Evolutionary conservation across 2,888 invertebrate species (phyloP).

Genomic region (Seira musarum): DNA sequence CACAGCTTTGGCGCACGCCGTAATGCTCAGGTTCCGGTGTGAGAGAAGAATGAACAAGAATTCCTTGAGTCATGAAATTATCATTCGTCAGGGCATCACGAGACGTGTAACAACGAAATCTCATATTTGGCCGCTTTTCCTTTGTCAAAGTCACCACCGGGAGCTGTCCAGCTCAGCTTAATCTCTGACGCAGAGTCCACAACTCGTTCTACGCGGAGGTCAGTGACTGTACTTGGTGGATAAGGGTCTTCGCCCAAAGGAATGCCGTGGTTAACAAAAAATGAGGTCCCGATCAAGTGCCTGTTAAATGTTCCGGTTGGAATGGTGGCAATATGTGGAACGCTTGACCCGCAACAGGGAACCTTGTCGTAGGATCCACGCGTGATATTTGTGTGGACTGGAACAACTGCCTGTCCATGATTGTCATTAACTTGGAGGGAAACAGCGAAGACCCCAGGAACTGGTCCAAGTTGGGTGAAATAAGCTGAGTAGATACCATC

Average conservation of each 20-base stretch:
- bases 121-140: constrained; percentile 70
- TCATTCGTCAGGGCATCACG: constrained; percentile 69
- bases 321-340: constrained; percentile 69
- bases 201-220: constrained; percentile 70
- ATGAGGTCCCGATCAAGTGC: constrained; percentile 69
- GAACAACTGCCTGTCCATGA: constrained; percentile 68
- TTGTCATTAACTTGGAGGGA: constrained; percentile 70
- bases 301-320: constrained; percentile 70
- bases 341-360: constrained; percentile 70
- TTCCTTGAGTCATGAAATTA: constrained; percentile 70
- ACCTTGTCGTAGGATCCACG: constrained; percentile 65
- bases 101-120: constrained; percentile 70
- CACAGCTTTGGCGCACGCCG: constrained; percentile 70
- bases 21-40: constrained; percentile 68
- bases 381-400: constrained; percentile 68
- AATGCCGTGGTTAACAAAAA: constrained; percentile 67
- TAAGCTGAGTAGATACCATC: constrained; percentile 73
- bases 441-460: constrained; percentile 71
- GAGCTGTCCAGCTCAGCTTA: constrained; percentile 71
- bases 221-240: constrained; percentile 71
- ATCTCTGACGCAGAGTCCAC: constrained; percentile 70
- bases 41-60: constrained; percentile 70
- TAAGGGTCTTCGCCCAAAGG: constrained; percentile 68
- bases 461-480: constrained; percentile 70
- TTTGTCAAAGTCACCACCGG: constrained; percentile 71